phyloP scores from a whole-genome alignment of 2,888 invertebrate genomes.

The Andrena bicolor region DNA sequence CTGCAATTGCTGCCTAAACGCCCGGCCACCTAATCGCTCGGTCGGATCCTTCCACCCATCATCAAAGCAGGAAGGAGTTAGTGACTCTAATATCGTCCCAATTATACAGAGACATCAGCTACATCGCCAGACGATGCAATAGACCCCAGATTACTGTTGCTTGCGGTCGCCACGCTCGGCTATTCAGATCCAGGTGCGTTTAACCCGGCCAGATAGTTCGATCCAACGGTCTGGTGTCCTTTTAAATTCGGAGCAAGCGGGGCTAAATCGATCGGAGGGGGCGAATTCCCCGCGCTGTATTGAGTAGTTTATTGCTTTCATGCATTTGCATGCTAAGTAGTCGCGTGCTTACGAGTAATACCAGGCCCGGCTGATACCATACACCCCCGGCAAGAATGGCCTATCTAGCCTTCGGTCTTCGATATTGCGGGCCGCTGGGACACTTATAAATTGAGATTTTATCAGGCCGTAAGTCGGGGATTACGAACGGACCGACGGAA shows the following conservation, averaged over 20 bases:
- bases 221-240: slow-evolving; percentile 42
- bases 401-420: slow-evolving; percentile 84
- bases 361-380: slow-evolving; percentile 83
- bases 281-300: slow-evolving; percentile 84
- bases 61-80: slow-evolving; percentile 10
- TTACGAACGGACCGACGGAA: slow-evolving; percentile 71
- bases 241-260: slow-evolving; percentile 80
- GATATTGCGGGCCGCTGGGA: slow-evolving; percentile 83
- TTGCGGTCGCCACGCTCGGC: slow-evolving; percentile 6
- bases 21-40: slow-evolving; percentile 1
- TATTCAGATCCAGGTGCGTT: slow-evolving; percentile 33
- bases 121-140: slow-evolving; percentile 10
- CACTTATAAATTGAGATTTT: slow-evolving; percentile 85
- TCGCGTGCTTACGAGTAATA: slow-evolving; percentile 85
- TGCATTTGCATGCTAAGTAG: slow-evolving; percentile 85
- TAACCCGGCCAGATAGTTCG: slow-evolving; percentile 2
- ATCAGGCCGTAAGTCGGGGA: slow-evolving; percentile 78
- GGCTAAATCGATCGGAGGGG: slow-evolving; percentile 81
- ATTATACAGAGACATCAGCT: slow-evolving; percentile 23
- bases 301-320: slow-evolving; percentile 85
- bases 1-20: slow-evolving; percentile 20
- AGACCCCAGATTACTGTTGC: slow-evolving; percentile 8
- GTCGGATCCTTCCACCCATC: not conserved
- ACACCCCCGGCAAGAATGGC: slow-evolving; percentile 81
- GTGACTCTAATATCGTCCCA: slow-evolving; percentile 3